Percentiles rank a stretch among this genome's conserved stretches.
Conservation (phyloP, 1,140 invertebrate species). For the Drosophila aff. region DNA sequence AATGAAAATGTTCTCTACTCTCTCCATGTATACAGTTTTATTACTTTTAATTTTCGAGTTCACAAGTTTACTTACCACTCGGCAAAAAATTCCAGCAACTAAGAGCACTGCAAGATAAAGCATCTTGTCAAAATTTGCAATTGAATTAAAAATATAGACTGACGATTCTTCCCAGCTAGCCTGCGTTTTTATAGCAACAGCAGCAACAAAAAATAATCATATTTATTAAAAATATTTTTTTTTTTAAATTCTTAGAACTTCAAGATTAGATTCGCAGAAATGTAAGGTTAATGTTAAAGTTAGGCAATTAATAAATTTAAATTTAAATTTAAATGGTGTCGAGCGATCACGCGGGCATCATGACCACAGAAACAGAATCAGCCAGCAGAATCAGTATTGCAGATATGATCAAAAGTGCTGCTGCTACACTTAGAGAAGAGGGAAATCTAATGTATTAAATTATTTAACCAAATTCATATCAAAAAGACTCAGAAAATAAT, state of each 20-base stretch:
- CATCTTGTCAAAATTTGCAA: neutral
- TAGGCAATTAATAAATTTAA: too few species aligned
- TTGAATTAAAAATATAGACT: neutral
- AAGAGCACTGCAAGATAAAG: too few species aligned
- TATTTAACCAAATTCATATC: too few species aligned
- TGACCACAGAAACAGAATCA: slow-evolving; percentile 51
- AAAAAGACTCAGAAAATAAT: neutral
- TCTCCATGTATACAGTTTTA: too few species aligned
- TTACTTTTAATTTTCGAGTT: too few species aligned
- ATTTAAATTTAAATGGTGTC: too few species aligned
- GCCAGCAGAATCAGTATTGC: slow-evolving; percentile 66
- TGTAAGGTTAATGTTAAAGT: too few species aligned
- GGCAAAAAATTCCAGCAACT: too few species aligned
- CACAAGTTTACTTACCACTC: too few species aligned
- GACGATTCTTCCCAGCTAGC: neutral
- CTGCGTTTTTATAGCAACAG: neutral
- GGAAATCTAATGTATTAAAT: neutral
- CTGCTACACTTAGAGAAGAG: slow-evolving; percentile 13
- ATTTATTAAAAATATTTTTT: neutral
- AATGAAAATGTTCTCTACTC: too few species aligned
- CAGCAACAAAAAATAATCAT: neutral
- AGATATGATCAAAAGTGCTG: slow-evolving; percentile 79
- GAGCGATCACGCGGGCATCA: neutral
- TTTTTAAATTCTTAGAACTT: too few species aligned
- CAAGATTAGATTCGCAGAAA: too few species aligned